These are phyloP conservation scores for Cephalopachus bancanus DNA, from an alignment of 2,797 vertebrate genomes.

Conservation along the genomic window DNA sequence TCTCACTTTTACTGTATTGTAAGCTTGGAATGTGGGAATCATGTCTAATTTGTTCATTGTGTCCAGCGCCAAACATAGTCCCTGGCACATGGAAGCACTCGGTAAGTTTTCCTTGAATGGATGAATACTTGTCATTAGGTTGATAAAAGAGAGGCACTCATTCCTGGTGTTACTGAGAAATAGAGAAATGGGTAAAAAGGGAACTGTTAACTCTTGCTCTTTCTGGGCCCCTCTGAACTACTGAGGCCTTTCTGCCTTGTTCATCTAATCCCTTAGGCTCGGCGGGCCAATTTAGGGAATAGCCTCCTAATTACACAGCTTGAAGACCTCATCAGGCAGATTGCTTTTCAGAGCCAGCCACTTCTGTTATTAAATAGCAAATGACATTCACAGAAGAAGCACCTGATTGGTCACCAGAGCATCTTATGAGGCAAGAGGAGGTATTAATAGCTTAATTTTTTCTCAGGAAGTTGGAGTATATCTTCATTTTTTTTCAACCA, in stretches of 20 bases:
- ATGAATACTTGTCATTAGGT: slow-evolving; percentile 15
- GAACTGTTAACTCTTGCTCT: slow-evolving; percentile 8
- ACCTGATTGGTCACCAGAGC: slow-evolving; percentile 77
- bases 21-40: slow-evolving; percentile 2
- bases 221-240: background rate
- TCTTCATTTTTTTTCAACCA: slow-evolving; percentile 76
- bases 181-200: slow-evolving; percentile 35
- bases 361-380: slow-evolving; percentile 83
- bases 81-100: background rate
- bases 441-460: slow-evolving; percentile 80
- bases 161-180: background rate
- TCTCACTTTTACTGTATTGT: slow-evolving; percentile 15
- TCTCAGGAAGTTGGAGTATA: slow-evolving; percentile 73
- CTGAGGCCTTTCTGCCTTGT: slow-evolving; percentile 49
- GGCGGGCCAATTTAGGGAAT: slow-evolving; percentile 79
- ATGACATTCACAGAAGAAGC: slow-evolving; percentile 75
- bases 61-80: background rate
- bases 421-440: slow-evolving; percentile 73
- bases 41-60: background rate
- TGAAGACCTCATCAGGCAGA: slow-evolving; percentile 84
- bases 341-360: slow-evolving; percentile 81
- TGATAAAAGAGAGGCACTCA: slow-evolving; percentile 32
- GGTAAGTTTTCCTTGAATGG: slow-evolving; percentile 12
- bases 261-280: slow-evolving; percentile 74
- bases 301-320: slow-evolving; percentile 83